A percentile compares a stretch with the other conserved stretches of the same genome.
Evolutionary conservation across 2,797 vertebrate genomes (phyloP).

Genomic region (Notamacropus eugenii): DNA sequence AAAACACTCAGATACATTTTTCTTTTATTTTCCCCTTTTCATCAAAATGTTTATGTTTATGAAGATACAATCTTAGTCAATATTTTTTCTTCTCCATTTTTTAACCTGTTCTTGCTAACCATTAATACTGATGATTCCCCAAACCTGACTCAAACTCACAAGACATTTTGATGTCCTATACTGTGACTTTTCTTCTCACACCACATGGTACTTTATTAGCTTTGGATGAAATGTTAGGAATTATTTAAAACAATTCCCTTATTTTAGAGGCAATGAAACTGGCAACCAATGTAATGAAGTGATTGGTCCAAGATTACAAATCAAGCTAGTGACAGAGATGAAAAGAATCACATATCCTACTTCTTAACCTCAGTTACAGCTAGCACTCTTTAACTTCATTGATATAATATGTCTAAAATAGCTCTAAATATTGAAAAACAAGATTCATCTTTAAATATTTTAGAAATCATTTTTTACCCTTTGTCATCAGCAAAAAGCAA

Average conservation of each 20-base stretch:
- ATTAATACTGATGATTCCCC: neutral
- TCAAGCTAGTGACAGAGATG: too few relatives aligned
- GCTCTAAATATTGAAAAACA: too few relatives aligned
- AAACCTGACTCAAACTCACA: neutral
- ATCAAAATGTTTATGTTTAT: neutral
- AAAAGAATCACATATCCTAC: too few relatives aligned
- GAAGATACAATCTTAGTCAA: neutral
- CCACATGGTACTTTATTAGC: neutral
- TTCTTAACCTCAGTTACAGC: too few relatives aligned
- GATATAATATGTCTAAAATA: too few relatives aligned
- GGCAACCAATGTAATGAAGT: too few relatives aligned
- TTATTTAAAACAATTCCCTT: too few relatives aligned
- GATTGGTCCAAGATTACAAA: too few relatives aligned
- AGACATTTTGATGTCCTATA: neutral
- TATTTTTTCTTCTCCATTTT: neutral
- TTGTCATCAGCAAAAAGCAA: neutral
- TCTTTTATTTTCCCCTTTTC: neutral
- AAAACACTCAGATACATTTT: too few relatives aligned
- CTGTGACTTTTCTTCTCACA: constrained; percentile 34
- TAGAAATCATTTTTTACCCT: neutral
- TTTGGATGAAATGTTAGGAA: neutral
- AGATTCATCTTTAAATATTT: too few relatives aligned
- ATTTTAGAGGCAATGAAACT: too few relatives aligned
- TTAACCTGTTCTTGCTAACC: neutral
- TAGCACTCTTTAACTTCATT: too few relatives aligned